These are phyloP conservation scores for Diachrysia chrysitis DNA, from an alignment of 2,888 invertebrate species.

Conservation along the genomic window DNA sequence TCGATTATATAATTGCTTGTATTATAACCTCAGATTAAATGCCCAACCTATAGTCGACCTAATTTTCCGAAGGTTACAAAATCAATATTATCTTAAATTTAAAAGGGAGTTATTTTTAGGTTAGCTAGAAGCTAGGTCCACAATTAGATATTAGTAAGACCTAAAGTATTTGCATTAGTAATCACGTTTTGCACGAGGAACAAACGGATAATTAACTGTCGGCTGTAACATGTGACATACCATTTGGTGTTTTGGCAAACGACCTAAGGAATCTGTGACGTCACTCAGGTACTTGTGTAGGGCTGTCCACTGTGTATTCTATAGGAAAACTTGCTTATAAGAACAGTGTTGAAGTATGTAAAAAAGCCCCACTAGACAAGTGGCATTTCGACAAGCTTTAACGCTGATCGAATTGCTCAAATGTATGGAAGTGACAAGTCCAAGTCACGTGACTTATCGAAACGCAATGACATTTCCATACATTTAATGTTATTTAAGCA, in stretches of 20 bases:
- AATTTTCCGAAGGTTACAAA: neutral
- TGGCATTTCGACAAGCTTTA: no score
- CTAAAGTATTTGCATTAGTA: constrained; percentile 23
- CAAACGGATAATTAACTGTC: constrained; percentile 32
- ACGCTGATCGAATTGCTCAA: no score
- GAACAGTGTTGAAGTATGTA: no score
- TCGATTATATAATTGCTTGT: neutral
- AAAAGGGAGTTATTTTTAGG: neutral
- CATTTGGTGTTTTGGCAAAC: constrained; percentile 47
- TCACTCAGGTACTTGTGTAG: constrained; percentile 28
- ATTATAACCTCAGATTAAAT: neutral
- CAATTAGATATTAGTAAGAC: constrained; percentile 28
- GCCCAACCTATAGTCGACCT: neutral
- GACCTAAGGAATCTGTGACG: constrained; percentile 27
- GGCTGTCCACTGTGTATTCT: constrained; percentile 8
- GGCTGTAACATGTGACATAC: constrained; percentile 27
- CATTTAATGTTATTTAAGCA: no score
- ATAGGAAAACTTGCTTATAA: neutral
- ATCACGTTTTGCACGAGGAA: constrained; percentile 22
- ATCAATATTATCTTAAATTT: neutral
- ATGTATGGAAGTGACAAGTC: no score
- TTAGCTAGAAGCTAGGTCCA: constrained; percentile 7
- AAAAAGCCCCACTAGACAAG: no score
- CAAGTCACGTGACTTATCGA: no score
- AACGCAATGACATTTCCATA: no score